phyloP scores from a whole-genome alignment of 2,113 vertebrate species.

The Neofelis nebulosa region DNA sequence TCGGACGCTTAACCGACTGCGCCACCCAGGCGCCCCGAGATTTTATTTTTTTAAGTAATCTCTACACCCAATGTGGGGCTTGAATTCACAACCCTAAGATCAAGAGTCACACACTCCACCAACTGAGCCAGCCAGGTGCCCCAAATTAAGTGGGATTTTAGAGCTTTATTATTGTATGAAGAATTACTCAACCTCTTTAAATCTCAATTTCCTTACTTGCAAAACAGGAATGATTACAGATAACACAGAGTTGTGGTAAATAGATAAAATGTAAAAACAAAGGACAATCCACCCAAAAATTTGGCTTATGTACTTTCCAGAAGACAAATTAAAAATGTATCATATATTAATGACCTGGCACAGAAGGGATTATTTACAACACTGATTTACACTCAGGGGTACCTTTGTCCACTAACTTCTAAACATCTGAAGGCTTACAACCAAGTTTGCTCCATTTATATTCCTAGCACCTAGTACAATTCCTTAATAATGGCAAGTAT shows the following conservation, averaged over 20 bases:
- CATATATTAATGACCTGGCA: background rate
- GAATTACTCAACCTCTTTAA: background rate
- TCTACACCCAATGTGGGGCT: background rate
- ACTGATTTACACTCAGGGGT: background rate
- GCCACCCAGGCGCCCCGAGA: no score
- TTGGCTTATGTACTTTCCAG: background rate
- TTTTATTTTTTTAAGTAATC: background rate
- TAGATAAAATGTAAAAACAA: background rate
- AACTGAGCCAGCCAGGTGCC: background rate
- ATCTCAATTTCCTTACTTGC: background rate
- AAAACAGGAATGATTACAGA: background rate
- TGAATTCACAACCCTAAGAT: background rate
- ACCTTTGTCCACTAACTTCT: background rate
- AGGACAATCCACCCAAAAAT: background rate
- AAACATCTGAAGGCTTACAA: background rate
- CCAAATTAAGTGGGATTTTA: background rate
- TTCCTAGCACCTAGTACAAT: background rate
- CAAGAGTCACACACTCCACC: background rate
- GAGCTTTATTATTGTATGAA: background rate
- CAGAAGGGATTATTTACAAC: slow-evolving; percentile 8
- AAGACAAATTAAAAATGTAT: background rate
- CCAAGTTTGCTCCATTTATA: background rate
- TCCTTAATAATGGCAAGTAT: background rate
- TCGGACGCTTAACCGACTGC: no score
- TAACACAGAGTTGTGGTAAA: background rate